Evolutionary conservation across 1,140 invertebrate genomes (phyloP), one percentile per base, ranked within the genome.

Genomic region (Zaprionus gabonicus): DNA sequence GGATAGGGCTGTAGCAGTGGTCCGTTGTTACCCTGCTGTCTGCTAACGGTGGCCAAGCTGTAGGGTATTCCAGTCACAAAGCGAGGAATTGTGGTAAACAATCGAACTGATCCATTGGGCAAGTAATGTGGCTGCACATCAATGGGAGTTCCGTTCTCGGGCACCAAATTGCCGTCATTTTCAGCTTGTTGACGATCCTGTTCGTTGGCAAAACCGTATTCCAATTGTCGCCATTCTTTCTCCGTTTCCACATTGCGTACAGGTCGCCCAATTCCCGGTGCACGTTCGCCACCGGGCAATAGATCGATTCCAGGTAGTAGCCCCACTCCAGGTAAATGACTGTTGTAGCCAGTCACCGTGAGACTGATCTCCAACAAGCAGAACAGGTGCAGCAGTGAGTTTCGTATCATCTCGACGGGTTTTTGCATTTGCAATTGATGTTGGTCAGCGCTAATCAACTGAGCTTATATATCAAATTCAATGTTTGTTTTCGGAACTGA

Each of bases 61-160:
- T 94, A 94, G 0, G 96, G 96, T 2, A 96, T 94, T 0, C 96
- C 96, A 1, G 92, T 82, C 80, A 94, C 97, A 93, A 95, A 97
- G 63, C 95, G 96, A 0, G 96, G 96, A 56, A 96, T 94, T 0
- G 96, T 94, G 0, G 96, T 92, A 67, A 97, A 96, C 1, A 96
- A 92, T 17, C 94, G 92, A 1, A 93, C 92, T 38, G 72, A 76
- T 0, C 83, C 81, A 57, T 82, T 87, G 53, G 56, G 3, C 58
- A 64, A 17, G 5, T 79, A 83, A 23, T 91, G 87, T 0, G 87
- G 71, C 56, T 88, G 96, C 2, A 96, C 94, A 85, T 97, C 96
- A 55, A 97, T 95, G 5, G 96, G 95, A 15, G 96, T 93, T 0
- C 95, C 94, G 53, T 94, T 94, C 27, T 94, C 95, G 0, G 94